Base-by-base conservation (phyloP, 35 echinoderm and acorn worm species). In the Ophiothrix spiculata region DNA sequence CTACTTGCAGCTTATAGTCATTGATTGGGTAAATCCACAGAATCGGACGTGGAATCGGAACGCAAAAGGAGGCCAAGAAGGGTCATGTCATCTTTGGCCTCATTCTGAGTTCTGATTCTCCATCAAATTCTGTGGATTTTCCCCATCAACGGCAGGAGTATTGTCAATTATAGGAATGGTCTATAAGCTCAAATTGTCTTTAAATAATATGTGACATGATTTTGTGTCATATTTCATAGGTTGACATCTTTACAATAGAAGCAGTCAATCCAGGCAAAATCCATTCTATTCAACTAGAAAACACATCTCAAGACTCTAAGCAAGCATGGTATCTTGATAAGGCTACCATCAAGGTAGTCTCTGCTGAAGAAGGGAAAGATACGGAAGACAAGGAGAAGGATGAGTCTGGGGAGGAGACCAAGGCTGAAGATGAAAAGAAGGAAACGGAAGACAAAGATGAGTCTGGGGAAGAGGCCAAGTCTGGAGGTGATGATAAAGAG, bases 321-420 rank as follows among this genome's bases (percentile, higher is more conserved):
- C 81, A 84, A 25, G 29, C 81, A 12, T 90, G 88, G 88, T 84
- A 35, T 75, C 88, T 90, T 15, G 73, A 90, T 0, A 83, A 78
- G 54, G 73, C 75, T 1, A 39, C 37, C 34, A 32, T 88, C 78
- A 88, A 80, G 39, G 28, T 56, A 8, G 21, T 35, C 1, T 15
- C 11, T 1, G 31, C 29, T 6, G 6, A 6, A 15, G 76, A 56
- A 56, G 23, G 33, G 29, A 31, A 56, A 54, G 56, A 42, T n/a
- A 69, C 17, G 60, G 25, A 69, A n/a, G 60, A 25, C 3, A 28
- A 69, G 25, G 23, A 69, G 60, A n/a, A n/a, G 3, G 60, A 15
- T 10, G 60, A 69, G 8, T 4, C 17, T 4, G 29, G 29, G 60
- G 60, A 6, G 23, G 60, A 6, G 25, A n/a, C n/a, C n/a, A n/a